Evolutionary conservation across 2,113 vertebrate genomes (phyloP).

Genomic region (Pyrgilauda ruficollis): DNA sequence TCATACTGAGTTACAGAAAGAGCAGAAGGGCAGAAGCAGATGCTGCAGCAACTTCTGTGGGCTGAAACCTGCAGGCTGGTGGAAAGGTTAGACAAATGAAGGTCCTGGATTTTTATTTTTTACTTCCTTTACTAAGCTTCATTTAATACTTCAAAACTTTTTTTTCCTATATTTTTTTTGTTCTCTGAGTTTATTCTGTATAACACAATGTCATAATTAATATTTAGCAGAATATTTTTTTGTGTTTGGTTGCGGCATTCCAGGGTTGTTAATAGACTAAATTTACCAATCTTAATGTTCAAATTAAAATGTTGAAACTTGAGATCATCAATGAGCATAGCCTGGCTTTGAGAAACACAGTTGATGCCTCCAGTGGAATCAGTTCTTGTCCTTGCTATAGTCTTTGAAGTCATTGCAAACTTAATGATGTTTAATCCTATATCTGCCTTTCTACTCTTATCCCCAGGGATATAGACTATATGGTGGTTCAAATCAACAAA

Average conservation of each 20-base stretch:
- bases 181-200: not conserved
- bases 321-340: not conserved
- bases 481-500: not conserved
- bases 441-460: not conserved
- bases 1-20: not conserved
- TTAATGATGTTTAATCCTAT: not conserved
- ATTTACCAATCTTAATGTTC: not conserved
- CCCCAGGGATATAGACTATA: not conserved
- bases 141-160: not conserved
- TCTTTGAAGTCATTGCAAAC: not conserved
- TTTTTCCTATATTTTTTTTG: not conserved
- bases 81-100: not conserved
- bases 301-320: not conserved
- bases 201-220: not conserved
- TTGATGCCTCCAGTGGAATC: not conserved
- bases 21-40: not conserved
- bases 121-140: not conserved
- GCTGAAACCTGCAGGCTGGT: not conserved
- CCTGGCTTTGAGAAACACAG: not conserved
- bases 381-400: not conserved
- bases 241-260: not conserved
- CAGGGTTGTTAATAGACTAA: not conserved
- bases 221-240: not conserved
- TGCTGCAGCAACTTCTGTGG: not conserved
- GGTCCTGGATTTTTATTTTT: not conserved